Evolutionary conservation across 2,113 vertebrate genomes (phyloP).

Genomic region (Choloepus hoffmanni): DNA sequence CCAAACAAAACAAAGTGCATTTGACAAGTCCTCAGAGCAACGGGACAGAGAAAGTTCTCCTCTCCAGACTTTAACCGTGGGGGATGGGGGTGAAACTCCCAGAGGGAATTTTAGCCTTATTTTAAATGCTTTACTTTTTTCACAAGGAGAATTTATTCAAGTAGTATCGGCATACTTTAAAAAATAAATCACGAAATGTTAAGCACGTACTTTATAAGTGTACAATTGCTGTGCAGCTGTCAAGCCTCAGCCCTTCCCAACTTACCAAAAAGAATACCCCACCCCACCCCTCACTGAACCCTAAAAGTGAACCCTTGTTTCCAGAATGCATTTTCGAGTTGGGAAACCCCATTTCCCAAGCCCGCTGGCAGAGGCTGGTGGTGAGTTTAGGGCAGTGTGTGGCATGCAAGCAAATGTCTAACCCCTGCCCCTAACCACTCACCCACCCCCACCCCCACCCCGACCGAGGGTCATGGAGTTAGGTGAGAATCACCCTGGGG

Average conservation of each 20-base stretch:
- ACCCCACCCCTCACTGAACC: accelerated
- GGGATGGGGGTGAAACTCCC: background rate
- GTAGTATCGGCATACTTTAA: background rate
- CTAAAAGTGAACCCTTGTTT: background rate
- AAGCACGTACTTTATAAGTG: background rate
- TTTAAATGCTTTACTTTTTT: background rate
- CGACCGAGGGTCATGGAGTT: background rate
- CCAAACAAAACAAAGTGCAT: background rate
- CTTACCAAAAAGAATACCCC: background rate
- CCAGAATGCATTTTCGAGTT: background rate
- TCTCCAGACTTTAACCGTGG: background rate
- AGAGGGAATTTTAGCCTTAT: background rate
- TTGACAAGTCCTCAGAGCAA: background rate
- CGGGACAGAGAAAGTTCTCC: background rate
- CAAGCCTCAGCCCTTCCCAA: accelerated
- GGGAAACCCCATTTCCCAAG: background rate
- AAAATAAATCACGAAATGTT: background rate
- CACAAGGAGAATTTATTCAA: background rate
- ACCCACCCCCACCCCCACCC: too few species aligned
- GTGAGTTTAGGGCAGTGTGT: too few species aligned
- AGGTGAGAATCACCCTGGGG: background rate
- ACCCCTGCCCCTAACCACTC: too few species aligned
- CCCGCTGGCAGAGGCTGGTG: background rate
- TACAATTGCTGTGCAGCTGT: background rate
- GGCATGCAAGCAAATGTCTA: background rate